Percentiles rank a stretch among this genome's conserved stretches.
These are phyloP conservation scores for Menidia menidia DNA, from an alignment of 2,797 vertebrate genomes.

Conservation along the genomic window DNA sequence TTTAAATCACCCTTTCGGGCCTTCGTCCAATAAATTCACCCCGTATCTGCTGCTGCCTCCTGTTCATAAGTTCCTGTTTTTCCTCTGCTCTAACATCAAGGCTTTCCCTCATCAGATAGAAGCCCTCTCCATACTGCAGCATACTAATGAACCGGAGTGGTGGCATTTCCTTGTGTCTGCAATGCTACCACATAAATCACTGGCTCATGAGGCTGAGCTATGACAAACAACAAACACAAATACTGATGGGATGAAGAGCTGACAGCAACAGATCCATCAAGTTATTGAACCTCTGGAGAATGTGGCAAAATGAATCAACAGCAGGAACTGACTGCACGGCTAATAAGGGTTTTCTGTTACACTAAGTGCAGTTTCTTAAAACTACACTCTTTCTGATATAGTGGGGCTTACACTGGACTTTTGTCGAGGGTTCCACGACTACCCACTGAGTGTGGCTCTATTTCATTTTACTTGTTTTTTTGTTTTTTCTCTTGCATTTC, in stretches of 20 bases:
- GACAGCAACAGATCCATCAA: conserved; percentile 69
- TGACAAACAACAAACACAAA: conserved; percentile 73
- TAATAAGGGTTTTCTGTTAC: conserved; percentile 48
- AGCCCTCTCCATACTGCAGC: conserved; percentile 60
- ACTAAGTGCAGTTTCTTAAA: conserved; percentile 46
- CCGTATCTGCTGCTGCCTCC: conserved; percentile 11
- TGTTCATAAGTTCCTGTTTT: conserved; percentile 13
- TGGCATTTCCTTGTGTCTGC: conserved; percentile 63
- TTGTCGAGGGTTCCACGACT: neutral
- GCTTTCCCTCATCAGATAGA: conserved; percentile 66
- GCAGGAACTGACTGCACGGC: conserved; percentile 28
- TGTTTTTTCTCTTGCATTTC: too few relatives aligned
- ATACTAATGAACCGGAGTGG: conserved; percentile 66
- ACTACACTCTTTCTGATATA: conserved; percentile 28
- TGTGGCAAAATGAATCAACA: conserved; percentile 57
- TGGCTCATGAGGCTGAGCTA: conserved; percentile 49
- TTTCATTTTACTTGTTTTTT: too few relatives aligned
- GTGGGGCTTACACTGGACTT: conserved; percentile 32
- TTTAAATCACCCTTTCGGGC: neutral
- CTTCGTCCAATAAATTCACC: conserved; percentile 1
- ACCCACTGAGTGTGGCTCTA: too few relatives aligned
- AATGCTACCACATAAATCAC: conserved; percentile 66
- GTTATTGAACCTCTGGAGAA: conserved; percentile 55
- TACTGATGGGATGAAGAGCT: conserved; percentile 52
- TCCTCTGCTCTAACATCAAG: conserved; percentile 36